Conservation (phyloP, 2,888 invertebrate species). For the Ferrisia virgata region DNA sequence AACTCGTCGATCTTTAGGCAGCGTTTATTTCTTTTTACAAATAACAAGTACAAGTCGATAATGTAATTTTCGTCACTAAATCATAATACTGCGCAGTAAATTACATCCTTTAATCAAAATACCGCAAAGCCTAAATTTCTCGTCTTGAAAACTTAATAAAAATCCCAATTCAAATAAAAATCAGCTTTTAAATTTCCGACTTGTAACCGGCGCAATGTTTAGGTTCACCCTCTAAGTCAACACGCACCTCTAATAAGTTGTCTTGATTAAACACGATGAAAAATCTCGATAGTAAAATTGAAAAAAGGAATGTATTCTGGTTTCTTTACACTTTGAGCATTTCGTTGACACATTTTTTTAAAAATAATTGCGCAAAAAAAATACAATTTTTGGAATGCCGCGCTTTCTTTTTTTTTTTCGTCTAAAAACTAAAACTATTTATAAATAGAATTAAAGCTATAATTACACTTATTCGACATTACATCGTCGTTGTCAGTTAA, state of each 20-base stretch:
- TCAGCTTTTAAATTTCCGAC: conserved; percentile 24
- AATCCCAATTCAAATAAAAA: conserved; percentile 17
- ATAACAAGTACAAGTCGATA: not conserved
- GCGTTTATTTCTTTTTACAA: not conserved
- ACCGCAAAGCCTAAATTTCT: not conserved
- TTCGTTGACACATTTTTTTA: conserved; percentile 18
- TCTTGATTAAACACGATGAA: not conserved
- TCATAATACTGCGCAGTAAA: not conserved
- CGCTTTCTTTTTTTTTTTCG: not conserved
- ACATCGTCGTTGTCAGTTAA: not conserved
- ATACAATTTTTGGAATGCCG: conserved; percentile 7
- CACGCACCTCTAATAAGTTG: conserved; percentile 11
- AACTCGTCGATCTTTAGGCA: too few relatives aligned
- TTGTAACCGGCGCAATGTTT: not conserved
- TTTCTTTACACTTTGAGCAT: conserved; percentile 44
- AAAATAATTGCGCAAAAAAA: not conserved
- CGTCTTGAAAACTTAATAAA: conserved; percentile 4
- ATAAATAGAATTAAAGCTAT: conserved; percentile 33
- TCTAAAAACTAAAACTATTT: not conserved
- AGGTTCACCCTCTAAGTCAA: not conserved
- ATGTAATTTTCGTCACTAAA: not conserved
- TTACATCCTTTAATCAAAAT: not conserved
- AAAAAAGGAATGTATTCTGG: conserved; percentile 40
- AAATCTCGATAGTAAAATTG: not conserved
- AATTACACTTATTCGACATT: conserved; percentile 23